Base-by-base conservation (phyloP, 2,888 invertebrate species). In the Lordiphosa fenestrarum region DNA sequence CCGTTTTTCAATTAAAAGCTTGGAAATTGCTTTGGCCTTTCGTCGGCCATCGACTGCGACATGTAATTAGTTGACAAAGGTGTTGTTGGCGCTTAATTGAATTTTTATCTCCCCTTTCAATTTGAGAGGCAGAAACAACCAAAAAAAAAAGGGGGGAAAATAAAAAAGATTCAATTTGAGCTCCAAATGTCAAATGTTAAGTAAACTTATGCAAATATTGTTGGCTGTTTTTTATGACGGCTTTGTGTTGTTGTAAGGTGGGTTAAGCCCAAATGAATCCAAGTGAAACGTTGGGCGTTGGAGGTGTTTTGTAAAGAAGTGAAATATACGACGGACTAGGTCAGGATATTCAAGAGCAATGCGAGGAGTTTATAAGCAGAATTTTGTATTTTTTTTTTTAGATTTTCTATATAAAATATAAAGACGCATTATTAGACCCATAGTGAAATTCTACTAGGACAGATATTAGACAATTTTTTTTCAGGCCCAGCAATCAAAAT, bases 41-140 rank as follows among this genome's bases (percentile, higher is more conserved):
- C 81, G 67, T 67, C 71, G 69, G 50, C 71, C 39, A 56, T 60
- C 41, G 54, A 41, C 57, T 52, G 51, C 60, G 71, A 70, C 66
- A 70, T 83, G 81, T 80, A 80, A 80, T 80, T 80, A 80, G 78
- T 80, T 83, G 80, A 80, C 78, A 78, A 83, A 83, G 83, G 76
- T 73, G 78, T 80, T 63, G 62, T 52, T 51, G 49, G 42, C 49
- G 39, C 61, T 77, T 77, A 80, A 80, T 80, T 80, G 81, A 83
- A 80, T 83, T 80, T 80, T 80, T 83, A 83, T 83, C 81, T 82
- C 13, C 39, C 49, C 4, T 15, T 38, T 38, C 38, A 39, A 15
- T 15, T 30, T 47, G 15, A 13, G 7, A 7, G 3, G 4, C 10
- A 15, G 10, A n/a, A 38, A 39, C 21, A 30, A 48, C n/a, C 12